These are phyloP conservation scores for Larimichthys crocea DNA, from an alignment of 2,113 vertebrate genomes.

Conservation along the genomic window DNA sequence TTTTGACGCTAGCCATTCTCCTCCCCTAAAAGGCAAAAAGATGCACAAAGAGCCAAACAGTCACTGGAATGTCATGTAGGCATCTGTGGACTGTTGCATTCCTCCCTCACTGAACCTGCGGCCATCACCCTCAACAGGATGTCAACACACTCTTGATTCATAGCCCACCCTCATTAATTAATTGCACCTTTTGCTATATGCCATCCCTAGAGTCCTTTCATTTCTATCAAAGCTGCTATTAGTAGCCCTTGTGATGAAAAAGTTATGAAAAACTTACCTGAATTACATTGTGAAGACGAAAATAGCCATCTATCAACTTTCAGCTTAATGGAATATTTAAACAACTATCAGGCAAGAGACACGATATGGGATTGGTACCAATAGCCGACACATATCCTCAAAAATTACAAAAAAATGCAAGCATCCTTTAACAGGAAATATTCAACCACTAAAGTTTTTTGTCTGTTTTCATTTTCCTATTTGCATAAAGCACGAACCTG, in stretches of 20 bases:
- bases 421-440: constrained; percentile 74
- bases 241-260: constrained; percentile 87
- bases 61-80: constrained; percentile 48
- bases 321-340: constrained; percentile 68
- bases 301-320: constrained; percentile 62
- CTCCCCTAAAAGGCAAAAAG: constrained; percentile 42
- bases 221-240: constrained; percentile 70
- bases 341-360: constrained; percentile 72
- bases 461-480: constrained; percentile 71
- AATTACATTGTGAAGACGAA: constrained; percentile 81
- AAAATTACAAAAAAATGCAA: constrained; percentile 57
- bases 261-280: constrained; percentile 84
- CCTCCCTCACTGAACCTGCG: constrained; percentile 56
- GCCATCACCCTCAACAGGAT: constrained; percentile 36
- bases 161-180: constrained; percentile 26
- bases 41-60: constrained; percentile 39
- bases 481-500: constrained; percentile 82
- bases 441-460: constrained; percentile 72
- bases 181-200: constrained; percentile 70
- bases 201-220: constrained; percentile 64
- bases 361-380: constrained; percentile 75
- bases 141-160: constrained; percentile 46
- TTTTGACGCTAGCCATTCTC: constrained; percentile 29
- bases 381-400: constrained; percentile 63
- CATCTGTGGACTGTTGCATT: constrained; percentile 59